Percentiles rank a stretch among this genome's conserved stretches.
phyloP scores from a whole-genome alignment of 1,140 invertebrate species.

The Phortica variegata region DNA sequence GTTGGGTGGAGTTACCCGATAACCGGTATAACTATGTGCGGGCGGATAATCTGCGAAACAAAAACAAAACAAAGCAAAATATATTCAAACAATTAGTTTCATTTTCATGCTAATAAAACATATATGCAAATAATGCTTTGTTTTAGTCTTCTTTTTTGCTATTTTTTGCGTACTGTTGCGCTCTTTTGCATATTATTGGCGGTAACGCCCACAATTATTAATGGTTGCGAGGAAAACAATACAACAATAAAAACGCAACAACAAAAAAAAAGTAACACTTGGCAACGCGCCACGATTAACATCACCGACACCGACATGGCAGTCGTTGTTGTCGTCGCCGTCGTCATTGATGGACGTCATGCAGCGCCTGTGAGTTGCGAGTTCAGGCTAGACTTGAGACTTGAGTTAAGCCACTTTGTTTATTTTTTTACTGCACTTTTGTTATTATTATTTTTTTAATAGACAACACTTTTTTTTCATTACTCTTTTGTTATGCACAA shows the following conservation, averaged over 20 bases:
- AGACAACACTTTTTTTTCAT: background rate
- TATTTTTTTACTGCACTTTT: no score
- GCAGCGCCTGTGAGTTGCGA: no score
- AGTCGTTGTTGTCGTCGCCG: no score
- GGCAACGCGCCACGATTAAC: slow-evolving; percentile 29
- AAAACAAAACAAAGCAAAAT: slow-evolving; percentile 17
- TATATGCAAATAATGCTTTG: background rate
- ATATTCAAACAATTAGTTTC: slow-evolving; percentile 21
- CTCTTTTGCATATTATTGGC: slow-evolving; percentile 18
- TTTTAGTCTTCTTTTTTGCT: no score
- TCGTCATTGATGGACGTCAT: no score
- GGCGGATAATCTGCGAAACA: slow-evolving; percentile 42
- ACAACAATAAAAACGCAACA: slow-evolving; percentile 4
- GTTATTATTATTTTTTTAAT: no score
- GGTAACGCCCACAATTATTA: slow-evolving; percentile 31
- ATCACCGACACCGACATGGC: no score
- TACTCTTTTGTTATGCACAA: slow-evolving; percentile 13
- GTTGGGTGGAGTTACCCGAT: slow-evolving; percentile 50
- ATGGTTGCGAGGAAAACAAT: no score
- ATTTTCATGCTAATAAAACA: slow-evolving; percentile 21
- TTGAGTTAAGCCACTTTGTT: no score
- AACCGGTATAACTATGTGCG: slow-evolving; percentile 50
- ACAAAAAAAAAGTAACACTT: slow-evolving; percentile 11
- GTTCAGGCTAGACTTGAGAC: no score
- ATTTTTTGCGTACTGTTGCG: background rate